Conservation (phyloP, 2,888 invertebrate genomes). For the Stomorhina lunata region DNA sequence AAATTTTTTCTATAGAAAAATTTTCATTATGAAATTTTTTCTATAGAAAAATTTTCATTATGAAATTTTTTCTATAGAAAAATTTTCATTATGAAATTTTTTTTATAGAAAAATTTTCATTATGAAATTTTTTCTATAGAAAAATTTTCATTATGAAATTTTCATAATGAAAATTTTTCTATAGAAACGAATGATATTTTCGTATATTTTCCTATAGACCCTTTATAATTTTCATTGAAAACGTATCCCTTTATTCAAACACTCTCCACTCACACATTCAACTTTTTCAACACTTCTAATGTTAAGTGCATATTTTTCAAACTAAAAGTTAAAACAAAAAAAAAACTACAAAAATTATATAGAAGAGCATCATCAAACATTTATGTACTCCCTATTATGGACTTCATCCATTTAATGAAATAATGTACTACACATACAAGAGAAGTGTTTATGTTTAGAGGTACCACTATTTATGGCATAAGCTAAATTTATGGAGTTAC, state of each 20-base stretch:
- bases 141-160: too few relatives aligned
- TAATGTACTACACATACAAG: too few relatives aligned
- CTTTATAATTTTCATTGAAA: background rate
- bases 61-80: too few relatives aligned
- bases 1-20: too few relatives aligned
- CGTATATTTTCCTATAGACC: background rate
- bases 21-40: too few relatives aligned
- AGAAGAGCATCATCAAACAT: background rate
- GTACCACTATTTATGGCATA: background rate
- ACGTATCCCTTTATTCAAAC: too few relatives aligned
- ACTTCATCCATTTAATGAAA: slow-evolving; percentile 24
- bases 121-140: too few relatives aligned
- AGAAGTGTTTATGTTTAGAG: background rate
- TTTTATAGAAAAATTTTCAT: too few relatives aligned
- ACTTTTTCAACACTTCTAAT: slow-evolving; percentile 2
- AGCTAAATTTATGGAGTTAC: background rate
- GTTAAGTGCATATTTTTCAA: background rate
- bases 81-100: too few relatives aligned
- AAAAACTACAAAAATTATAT: background rate
- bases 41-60: too few relatives aligned
- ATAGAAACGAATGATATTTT: too few relatives aligned
- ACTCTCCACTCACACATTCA: background rate
- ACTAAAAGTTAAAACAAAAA: background rate
- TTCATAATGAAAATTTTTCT: too few relatives aligned
- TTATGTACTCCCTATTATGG: slow-evolving; percentile 14